Percentiles rank a stretch among this genome's conserved stretches.
phyloP scores from a whole-genome alignment of 53 echinoderm and acorn worm species.

The Zoroaster sp. region DNA sequence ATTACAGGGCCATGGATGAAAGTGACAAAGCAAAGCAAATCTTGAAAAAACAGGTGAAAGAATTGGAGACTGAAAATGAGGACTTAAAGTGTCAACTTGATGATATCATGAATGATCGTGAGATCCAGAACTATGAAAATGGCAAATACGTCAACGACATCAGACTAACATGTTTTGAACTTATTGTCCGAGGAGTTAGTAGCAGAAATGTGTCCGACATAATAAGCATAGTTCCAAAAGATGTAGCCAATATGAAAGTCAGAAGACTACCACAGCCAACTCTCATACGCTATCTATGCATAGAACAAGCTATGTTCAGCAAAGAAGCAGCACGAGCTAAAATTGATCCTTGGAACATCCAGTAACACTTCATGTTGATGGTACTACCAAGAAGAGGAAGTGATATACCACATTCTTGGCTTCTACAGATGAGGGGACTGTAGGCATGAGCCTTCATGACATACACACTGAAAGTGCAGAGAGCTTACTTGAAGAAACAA shows the following conservation, averaged over 20 bases:
- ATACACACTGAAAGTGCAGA: slow-evolving; percentile 42
- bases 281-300: slow-evolving; percentile 24
- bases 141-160: slow-evolving; percentile 20
- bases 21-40: slow-evolving; percentile 14
- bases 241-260: slow-evolving; percentile 34
- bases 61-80: slow-evolving; percentile 25
- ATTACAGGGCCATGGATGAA: neutral
- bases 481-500: neutral
- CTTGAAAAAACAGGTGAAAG: slow-evolving; percentile 15
- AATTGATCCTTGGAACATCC: neutral
- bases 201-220: slow-evolving; percentile 44
- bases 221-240: slow-evolving; percentile 34
- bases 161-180: slow-evolving; percentile 29
- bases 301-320: slow-evolving; percentile 42
- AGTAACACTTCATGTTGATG: slow-evolving; percentile 27
- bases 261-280: slow-evolving; percentile 34
- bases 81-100: slow-evolving; percentile 19
- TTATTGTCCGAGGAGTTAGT: slow-evolving; percentile 39
- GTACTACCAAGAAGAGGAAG: slow-evolving; percentile 35
- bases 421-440: slow-evolving; percentile 9
- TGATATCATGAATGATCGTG: slow-evolving; percentile 24
- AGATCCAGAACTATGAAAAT: slow-evolving; percentile 7
- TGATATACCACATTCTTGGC: neutral
- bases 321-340: slow-evolving; percentile 21
- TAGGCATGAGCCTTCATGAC: slow-evolving; percentile 31